Base-by-base conservation (phyloP, 1,140 invertebrate species). In the Gryllus bimaculatus region DNA sequence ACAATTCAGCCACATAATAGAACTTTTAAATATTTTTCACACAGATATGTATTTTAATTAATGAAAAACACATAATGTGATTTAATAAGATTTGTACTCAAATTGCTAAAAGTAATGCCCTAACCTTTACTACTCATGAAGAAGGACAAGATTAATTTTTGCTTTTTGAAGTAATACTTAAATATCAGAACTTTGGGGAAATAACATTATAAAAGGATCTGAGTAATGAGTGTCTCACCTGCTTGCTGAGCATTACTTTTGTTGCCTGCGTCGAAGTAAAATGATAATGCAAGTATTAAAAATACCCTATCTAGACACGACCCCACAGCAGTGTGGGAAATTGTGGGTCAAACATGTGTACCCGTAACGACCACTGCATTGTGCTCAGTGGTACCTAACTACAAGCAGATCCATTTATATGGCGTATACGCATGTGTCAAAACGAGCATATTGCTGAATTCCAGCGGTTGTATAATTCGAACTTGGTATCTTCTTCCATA, bases 321-420 rank as follows among this genome's bases (percentile, higher is more conserved):
- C 54, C 54, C 54, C 54, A 66, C 54, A 66, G 54, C 54, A 66
- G 54, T 66, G 54, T 66, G 54, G 54, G 54, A 66, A 66, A 18
- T 66, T 66, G 10, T 66, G 54, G 54, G 54, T 66, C 54, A 66
- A 66, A 66, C 54, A 66, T 66, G 54, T 66, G 54, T 66, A 66
- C 54, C 54, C 54, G 54, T 66, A 48, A 48, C 76, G 76, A 83
- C 84, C 84, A 86, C 88, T 88, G 87, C 87, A 88, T 89, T 88
- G 86, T 87, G 87, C 87, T 86, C 87, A 88, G 87, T 84, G 82
- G 80, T 74, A 82, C 84, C 85, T 84, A 84, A 78, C 81, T 83
- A 81, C 47, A 77, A 48, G 21, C 13, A 76, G n/a, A 77, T 77
- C 76, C 76, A 48, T 77, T 77, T 20, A 48, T 77, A 77, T 77